Evolutionary conservation across 2,113 vertebrate species (phyloP), one percentile per base, ranked within the genome.

Genomic region (Scomber scombrus): DNA sequence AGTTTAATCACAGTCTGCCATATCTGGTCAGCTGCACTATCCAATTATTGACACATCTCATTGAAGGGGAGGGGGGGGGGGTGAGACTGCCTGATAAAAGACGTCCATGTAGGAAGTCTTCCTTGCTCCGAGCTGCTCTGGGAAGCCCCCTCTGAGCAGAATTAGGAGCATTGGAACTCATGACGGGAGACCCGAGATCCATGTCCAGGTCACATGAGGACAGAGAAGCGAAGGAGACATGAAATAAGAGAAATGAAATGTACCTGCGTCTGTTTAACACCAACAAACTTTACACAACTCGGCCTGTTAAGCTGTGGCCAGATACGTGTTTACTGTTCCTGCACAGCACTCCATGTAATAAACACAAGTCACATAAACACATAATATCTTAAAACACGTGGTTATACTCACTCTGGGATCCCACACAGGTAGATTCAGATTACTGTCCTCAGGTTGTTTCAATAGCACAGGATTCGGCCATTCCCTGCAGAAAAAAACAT

Each of bases 401-500:
- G 58, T 58, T 26, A 72, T 79, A 91, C 95, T 92, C 93, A 99
- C 98, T 95, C 97, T 95, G 4, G 98, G 98, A 89, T 99, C 97
- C 98, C 98, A 99, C 43, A 99, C 96, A 15, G 98, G 98, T 78
- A 99, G 94, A 82, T 99, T 99, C 81, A 99, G 95, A 71, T 97
- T 96, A 86, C 96, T 99, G 74, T 99, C 97, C 91, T 98, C 98
- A 2, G 96, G 97, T 40, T 96, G 95, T 92, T 99, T 99, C 91
- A 99, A 93, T 73, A 99, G 87, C 10, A 99, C 97, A 29, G 98
- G 97, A 73, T 97, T 98, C 54, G 98, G 98, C 98, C 98, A 99
- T 82, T 99, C 97, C 98, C 98, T 99, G 46, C 2, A 1, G 9
- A 56, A 51, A 52, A 40, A 71, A 29, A 12, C 15, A 40, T 5